Conservation (phyloP, 1,140 invertebrate genomes). For the Bombus difficillimus region DNA sequence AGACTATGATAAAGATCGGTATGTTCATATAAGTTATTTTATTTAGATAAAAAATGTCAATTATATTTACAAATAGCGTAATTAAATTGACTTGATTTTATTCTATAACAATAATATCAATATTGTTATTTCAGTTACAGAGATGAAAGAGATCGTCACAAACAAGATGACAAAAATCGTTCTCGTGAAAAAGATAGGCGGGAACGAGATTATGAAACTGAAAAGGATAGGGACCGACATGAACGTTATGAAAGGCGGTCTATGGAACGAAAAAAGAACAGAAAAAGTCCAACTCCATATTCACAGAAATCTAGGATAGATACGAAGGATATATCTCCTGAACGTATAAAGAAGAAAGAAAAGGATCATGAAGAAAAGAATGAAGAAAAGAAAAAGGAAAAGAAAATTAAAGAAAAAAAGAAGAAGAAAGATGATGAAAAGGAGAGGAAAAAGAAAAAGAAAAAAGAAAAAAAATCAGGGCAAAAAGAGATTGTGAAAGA, state of each 20-base stretch:
- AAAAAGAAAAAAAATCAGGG: slow-evolving; percentile 80
- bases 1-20: slow-evolving; percentile 80
- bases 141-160: slow-evolving; percentile 77
- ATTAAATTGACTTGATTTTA: neutral
- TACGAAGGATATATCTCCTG: slow-evolving; percentile 75
- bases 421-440: slow-evolving; percentile 82
- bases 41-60: neutral
- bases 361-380: slow-evolving; percentile 80
- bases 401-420: slow-evolving; percentile 83
- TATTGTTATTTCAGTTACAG: slow-evolving; percentile 69
- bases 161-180: slow-evolving; percentile 75
- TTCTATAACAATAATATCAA: neutral
- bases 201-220: slow-evolving; percentile 64
- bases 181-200: slow-evolving; percentile 71
- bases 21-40: slow-evolving; percentile 7
- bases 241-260: slow-evolving; percentile 78
- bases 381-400: slow-evolving; percentile 82
- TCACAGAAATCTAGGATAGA: slow-evolving; percentile 70
- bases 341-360: slow-evolving; percentile 80
- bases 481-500: slow-evolving; percentile 80
- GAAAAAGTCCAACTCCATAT: slow-evolving; percentile 76
- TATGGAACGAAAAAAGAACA: slow-evolving; percentile 73
- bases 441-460: slow-evolving; percentile 83
- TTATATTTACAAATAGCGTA: neutral
- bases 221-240: slow-evolving; percentile 75